Evolutionary conservation across 1,140 invertebrate species (phyloP).

Genomic region (Cherax destructor): DNA sequence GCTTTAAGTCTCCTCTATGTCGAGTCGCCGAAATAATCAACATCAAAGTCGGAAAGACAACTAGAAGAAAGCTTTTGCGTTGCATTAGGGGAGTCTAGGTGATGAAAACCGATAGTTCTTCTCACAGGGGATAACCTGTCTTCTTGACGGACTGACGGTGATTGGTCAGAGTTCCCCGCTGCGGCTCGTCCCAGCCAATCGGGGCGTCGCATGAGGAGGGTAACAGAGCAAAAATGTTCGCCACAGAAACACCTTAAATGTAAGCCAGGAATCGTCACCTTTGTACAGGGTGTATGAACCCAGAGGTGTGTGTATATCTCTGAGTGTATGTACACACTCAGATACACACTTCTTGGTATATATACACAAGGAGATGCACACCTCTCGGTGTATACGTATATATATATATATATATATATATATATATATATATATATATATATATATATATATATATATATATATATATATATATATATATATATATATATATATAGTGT

Average conservation of each 20-base stretch:
- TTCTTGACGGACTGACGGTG: conserved; percentile 7
- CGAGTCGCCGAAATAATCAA: too few relatives aligned
- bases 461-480: neutral
- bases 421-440: conserved; percentile 29
- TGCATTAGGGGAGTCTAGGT: too few relatives aligned
- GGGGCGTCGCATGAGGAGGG: neutral
- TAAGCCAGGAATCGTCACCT: conserved; percentile 3
- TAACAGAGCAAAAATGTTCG: neutral
- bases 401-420: conserved; percentile 31
- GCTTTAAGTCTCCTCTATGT: too few relatives aligned
- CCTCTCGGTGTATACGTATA: neutral
- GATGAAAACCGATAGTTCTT: too few relatives aligned
- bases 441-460: neutral
- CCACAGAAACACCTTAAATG: conserved; percentile 36
- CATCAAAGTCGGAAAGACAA: too few relatives aligned
- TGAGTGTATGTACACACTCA: too few relatives aligned
- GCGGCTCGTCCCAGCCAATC: conserved; percentile 1
- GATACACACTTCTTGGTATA: too few relatives aligned
- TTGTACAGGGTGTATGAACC: too few relatives aligned
- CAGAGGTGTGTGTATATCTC: too few relatives aligned
- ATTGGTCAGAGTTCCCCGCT: neutral
- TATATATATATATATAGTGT: neutral
- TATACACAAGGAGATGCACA: too few relatives aligned
- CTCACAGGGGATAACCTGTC: conserved; percentile 1
- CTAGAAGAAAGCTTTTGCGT: too few relatives aligned